Conservation (phyloP, 1,140 invertebrate species). For the Drosophila prosaltans region DNA sequence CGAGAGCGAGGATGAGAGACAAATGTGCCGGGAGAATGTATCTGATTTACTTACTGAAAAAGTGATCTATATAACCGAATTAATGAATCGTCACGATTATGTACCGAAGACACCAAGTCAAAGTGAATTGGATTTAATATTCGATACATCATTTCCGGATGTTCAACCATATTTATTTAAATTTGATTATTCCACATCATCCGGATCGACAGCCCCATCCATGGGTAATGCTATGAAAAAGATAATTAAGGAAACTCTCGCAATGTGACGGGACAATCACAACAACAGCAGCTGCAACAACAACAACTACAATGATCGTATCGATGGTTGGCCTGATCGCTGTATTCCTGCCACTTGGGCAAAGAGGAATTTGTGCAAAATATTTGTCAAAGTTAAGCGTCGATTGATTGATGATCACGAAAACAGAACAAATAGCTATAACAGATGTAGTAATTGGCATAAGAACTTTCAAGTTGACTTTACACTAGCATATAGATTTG, state of each 20-base stretch:
- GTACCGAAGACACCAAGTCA: slow-evolving; percentile 97
- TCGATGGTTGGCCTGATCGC: neutral
- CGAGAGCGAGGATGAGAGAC: slow-evolving; percentile 94
- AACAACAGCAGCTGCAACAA: neutral
- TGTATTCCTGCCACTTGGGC: neutral
- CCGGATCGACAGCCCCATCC: slow-evolving; percentile 87
- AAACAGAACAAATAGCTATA: neutral
- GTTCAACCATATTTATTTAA: slow-evolving; percentile 98
- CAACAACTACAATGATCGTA: neutral
- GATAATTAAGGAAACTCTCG: slow-evolving; percentile 93
- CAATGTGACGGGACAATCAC: slow-evolving; percentile 85
- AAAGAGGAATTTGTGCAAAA: neutral
- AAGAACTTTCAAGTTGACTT: neutral
- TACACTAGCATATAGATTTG: neutral
- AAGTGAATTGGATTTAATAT: slow-evolving; percentile 95
- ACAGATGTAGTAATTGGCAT: neutral
- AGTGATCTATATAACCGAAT: slow-evolving; percentile 95
- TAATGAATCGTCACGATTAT: slow-evolving; percentile 97
- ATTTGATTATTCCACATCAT: slow-evolving; percentile 89
- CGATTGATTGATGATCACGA: neutral
- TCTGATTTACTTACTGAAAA: slow-evolving; percentile 96
- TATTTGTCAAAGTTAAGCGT: neutral
- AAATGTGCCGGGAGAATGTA: slow-evolving; percentile 93
- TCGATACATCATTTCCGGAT: slow-evolving; percentile 95
- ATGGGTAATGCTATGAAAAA: slow-evolving; percentile 95